Conservation (phyloP, 2,888 invertebrate genomes). For the Athripsodes cinereus region DNA sequence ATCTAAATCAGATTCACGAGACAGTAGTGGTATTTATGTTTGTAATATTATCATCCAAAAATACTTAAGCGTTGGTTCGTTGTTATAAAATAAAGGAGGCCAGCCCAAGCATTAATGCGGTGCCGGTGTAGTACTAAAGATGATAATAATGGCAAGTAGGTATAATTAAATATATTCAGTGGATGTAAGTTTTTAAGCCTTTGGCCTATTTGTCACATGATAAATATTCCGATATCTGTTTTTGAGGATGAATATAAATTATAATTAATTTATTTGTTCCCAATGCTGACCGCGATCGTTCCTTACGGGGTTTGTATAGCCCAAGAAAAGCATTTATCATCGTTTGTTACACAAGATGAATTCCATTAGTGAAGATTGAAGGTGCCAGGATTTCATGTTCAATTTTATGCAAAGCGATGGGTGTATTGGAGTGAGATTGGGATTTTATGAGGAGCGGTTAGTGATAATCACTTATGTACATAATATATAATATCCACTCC, state of each 20-base stretch:
- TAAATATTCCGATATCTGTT: not conserved
- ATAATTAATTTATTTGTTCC: not conserved
- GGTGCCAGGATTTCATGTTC: not conserved
- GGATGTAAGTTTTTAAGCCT: not conserved
- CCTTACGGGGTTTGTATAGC: not conserved
- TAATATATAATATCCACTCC: too few species aligned
- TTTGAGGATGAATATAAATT: not conserved
- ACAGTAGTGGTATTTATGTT: too few species aligned
- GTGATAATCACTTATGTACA: too few species aligned
- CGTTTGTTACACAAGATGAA: not conserved
- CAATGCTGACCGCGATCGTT: not conserved
- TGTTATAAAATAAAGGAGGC: too few species aligned
- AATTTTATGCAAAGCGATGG: not conserved
- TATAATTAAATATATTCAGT: not conserved
- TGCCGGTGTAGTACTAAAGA: not conserved
- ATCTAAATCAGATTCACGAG: too few species aligned
- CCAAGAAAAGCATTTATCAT: not conserved
- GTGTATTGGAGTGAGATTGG: not conserved
- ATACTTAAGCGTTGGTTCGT: too few species aligned
- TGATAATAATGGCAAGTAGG: not conserved
- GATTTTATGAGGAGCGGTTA: too few species aligned
- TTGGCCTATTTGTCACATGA: not conserved
- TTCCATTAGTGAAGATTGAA: slow-evolving; percentile 1
- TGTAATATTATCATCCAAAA: too few species aligned
- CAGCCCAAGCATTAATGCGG: too few species aligned